Base-by-base conservation (phyloP, 2,797 vertebrate genomes). In the Champsocephalus gunnari region DNA sequence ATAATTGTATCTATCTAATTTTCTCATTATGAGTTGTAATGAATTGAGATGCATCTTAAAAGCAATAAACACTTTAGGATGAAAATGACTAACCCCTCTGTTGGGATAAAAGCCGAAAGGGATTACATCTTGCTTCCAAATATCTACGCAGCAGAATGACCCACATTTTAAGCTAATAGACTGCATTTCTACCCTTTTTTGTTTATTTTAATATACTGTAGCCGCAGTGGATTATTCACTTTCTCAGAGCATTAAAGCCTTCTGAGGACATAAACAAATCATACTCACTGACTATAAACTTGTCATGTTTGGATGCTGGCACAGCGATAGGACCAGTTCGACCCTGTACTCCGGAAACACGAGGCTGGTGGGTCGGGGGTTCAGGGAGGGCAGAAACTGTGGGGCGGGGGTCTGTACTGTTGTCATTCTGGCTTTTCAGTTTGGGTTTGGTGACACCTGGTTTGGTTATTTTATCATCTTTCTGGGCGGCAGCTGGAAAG, bases 231-330 rank as follows among this genome's bases (percentile, higher is more conserved):
- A 45, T 12, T 67, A 12, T 32, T 65, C 14, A 43, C n/a, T 64
- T 3, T n/a, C 54, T 57, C 41, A 49, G 13, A 51, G 17, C 14
- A 2, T 34, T 14, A 8, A 0, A 19, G 5, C 32, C 24, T 19
- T 9, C 7, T 0, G 9, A 60, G 3, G 24, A 66, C 32, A 63
- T 55, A 1, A 28, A 28, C 28, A 48, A 34, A 28, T 56, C 43
- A 53, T 32, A 94, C 96, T 92, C 92, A 99, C 97, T 93, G 0
- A 98, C 75, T n/a, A 97, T 78, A n/a, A 97, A 38, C 2, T 55
- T 59, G 24, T 96, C 96, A 0, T 89, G 92, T 1, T 34, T 89
- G 28, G 86, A 54, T 9, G 88, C 55, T 10, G 75, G 93, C 4
- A 87, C 78, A 5, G 90, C 81, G 56, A 93, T 34, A 0, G 95